Conservation (phyloP, 2,888 invertebrate species). For the Amphimallon solstitiale region DNA sequence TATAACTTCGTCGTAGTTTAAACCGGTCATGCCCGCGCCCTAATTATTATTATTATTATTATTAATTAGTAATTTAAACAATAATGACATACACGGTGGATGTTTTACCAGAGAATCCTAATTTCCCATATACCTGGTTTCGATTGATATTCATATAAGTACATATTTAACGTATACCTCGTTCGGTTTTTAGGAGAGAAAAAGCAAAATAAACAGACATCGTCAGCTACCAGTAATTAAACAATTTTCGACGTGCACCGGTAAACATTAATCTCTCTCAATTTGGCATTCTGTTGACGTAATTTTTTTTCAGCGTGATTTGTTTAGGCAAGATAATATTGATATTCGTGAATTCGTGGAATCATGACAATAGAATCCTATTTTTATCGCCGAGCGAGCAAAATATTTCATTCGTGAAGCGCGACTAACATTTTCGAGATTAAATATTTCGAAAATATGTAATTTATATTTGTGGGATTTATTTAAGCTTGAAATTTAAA, state of each 20-base stretch:
- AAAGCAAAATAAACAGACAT: background rate
- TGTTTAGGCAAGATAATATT: constrained; percentile 14
- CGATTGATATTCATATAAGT: too few relatives aligned
- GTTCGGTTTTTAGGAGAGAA: too few relatives aligned
- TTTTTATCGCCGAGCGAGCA: background rate
- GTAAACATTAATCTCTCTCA: background rate
- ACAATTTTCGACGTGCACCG: background rate
- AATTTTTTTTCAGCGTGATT: background rate
- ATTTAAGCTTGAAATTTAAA: too few relatives aligned
- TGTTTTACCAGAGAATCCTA: too few relatives aligned
- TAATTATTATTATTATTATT: too few relatives aligned
- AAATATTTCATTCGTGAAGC: background rate
- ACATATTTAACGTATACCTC: too few relatives aligned
- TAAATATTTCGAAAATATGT: background rate
- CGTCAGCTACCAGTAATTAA: background rate
- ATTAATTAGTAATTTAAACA: too few relatives aligned
- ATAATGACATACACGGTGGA: too few relatives aligned
- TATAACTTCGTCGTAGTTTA: too few relatives aligned
- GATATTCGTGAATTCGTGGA: background rate
- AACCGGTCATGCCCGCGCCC: too few relatives aligned
- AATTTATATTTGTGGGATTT: background rate
- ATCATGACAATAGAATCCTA: background rate
- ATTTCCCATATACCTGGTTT: too few relatives aligned
- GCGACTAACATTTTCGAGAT: background rate
- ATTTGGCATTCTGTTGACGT: constrained; percentile 4